These are phyloP conservation scores for Chloroceryle inda DNA, from an alignment of 2,797 vertebrate genomes.

Conservation along the genomic window DNA sequence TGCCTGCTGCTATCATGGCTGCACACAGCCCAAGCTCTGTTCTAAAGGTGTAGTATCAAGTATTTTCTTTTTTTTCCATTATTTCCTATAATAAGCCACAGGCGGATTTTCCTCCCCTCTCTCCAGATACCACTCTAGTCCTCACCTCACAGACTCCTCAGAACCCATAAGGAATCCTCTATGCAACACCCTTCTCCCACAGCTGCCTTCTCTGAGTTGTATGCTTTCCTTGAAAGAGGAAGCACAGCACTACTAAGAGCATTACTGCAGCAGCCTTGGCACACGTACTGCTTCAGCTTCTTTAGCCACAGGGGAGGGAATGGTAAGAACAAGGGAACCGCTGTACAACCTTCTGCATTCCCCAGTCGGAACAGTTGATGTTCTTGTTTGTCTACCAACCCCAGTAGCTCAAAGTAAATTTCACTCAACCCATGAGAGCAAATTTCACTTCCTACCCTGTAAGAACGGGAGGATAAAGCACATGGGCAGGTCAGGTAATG, in stretches of 20 bases:
- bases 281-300: neutral
- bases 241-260: neutral
- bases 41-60: neutral
- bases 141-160: neutral
- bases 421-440: neutral
- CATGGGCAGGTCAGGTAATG: neutral
- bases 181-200: neutral
- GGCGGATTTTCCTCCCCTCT: neutral
- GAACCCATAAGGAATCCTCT: neutral
- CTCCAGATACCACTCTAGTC: neutral
- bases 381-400: neutral
- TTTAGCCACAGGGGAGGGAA: neutral
- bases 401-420: neutral
- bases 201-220: accelerated
- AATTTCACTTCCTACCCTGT: neutral
- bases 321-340: neutral
- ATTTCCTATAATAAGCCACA: neutral
- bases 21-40: neutral
- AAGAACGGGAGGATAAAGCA: neutral
- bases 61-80: neutral
- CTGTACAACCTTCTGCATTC: neutral
- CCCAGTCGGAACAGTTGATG: neutral
- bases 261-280: neutral
- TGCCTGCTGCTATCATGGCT: neutral
- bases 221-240: neutral